phyloP scores from a whole-genome alignment of 2,113 vertebrate species.

The Nothocercus julius region DNA sequence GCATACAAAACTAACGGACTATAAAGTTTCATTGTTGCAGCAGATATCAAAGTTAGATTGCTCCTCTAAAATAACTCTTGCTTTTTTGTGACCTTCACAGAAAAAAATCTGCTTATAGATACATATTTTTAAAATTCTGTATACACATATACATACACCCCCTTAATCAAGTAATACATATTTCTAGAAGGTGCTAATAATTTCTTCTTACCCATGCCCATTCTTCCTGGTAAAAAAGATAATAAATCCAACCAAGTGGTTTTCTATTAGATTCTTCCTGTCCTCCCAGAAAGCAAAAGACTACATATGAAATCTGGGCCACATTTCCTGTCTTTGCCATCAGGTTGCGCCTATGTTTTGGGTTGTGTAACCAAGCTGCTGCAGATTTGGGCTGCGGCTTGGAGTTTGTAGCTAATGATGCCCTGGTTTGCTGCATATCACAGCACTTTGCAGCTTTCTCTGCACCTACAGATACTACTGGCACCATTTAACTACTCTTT shows the following conservation, averaged over 20 bases:
- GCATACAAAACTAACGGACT: slow-evolving; percentile 9
- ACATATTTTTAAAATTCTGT: not conserved
- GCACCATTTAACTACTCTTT: not conserved
- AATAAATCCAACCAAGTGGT: not conserved
- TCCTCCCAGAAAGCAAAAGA: not conserved
- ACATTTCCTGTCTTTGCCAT: not conserved
- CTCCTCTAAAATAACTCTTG: not conserved
- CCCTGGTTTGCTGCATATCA: not conserved
- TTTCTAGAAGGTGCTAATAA: not conserved
- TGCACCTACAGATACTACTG: not conserved
- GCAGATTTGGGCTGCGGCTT: not conserved
- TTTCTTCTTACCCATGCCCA: not conserved
- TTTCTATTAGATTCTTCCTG: not conserved
- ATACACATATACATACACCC: not conserved
- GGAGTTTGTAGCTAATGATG: not conserved
- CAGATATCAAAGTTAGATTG: not conserved
- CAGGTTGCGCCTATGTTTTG: not conserved
- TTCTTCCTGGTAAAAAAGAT: not conserved
- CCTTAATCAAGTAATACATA: not conserved
- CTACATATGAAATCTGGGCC: not conserved
- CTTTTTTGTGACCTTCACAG: not conserved
- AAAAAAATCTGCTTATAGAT: not conserved
- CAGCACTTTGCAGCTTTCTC: not conserved
- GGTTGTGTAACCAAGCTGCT: not conserved
- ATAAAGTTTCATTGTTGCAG: not conserved